Base-by-base conservation (phyloP, 2,888 invertebrate species). In the Anagyrus pseudococci region DNA sequence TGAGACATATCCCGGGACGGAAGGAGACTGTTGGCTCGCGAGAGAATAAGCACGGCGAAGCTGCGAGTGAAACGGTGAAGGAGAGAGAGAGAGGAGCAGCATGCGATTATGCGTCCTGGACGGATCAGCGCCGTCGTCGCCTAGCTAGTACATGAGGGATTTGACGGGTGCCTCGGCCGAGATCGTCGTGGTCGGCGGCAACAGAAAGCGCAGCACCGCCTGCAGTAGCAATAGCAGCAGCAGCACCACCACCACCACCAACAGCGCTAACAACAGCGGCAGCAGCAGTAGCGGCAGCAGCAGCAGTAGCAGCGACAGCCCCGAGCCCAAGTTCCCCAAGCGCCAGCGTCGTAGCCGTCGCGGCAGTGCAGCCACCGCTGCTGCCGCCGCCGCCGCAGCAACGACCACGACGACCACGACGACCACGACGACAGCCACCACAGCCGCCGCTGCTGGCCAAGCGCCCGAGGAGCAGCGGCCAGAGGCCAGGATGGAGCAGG, bases 131-230 rank as follows among this genome's bases (percentile, higher is more conserved):
- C n/a, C n/a, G n/a, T 52, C 49, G 8, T 20, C 25, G 29, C 22
- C n/a, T 26, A 33, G 54, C 15, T 48, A 60, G 54, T 33, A 49
- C 48, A 3, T 49, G 22, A 23, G 23, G 23, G 23, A 43, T 46
- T 23, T 47, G 47, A 55, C 41, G 17, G n/a, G 23, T 19, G 2
- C 33, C 13, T 48, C 20, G n/a, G 22, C 17, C 41, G 17, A 3
- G 19, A 13, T 57, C 43, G 22, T 44, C 15, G 44, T 37, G 13
- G 33, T 37, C 33, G 33, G 3, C 33, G 33, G 10, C 33, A n/a
- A n/a, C n/a, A n/a, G n/a, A n/a, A n/a, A n/a, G n/a, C n/a, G n/a
- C n/a, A n/a, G n/a, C n/a, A n/a, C n/a, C n/a, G n/a, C n/a, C n/a
- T n/a, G n/a, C 33, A 8, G 33, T 8, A 8, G 33, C 8, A 15